Conservation (phyloP, 2,797 vertebrate species). For the Leuciscus waleckii region DNA sequence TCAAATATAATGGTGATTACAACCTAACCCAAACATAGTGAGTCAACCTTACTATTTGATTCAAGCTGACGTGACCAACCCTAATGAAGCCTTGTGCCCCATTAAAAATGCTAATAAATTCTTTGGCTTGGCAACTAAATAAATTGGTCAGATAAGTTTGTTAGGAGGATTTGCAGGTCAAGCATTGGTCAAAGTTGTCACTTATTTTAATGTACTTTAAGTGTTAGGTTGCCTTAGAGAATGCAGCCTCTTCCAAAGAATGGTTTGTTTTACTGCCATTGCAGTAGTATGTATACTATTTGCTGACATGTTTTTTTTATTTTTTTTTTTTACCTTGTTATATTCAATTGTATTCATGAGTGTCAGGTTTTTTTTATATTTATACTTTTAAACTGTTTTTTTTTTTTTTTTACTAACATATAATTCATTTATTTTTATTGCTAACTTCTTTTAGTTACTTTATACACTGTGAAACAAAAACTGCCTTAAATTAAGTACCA, state of each 20-base stretch:
- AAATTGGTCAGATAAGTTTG: not conserved
- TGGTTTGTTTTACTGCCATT: slow-evolving; percentile 39
- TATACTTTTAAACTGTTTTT: not conserved
- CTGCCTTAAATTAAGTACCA: too few relatives aligned
- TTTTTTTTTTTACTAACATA: not conserved
- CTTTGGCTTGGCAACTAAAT: not conserved
- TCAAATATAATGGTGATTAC: not conserved
- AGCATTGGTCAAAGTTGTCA: not conserved
- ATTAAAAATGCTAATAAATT: not conserved
- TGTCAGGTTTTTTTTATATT: not conserved
- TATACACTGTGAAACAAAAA: not conserved
- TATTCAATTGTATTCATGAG: not conserved
- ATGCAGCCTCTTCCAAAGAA: not conserved
- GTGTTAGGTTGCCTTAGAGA: slow-evolving; percentile 10
- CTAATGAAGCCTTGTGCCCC: not conserved
- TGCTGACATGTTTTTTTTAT: not conserved
- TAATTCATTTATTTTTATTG: not conserved
- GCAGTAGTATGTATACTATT: slow-evolving; percentile 62
- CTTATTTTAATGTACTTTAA: not conserved
- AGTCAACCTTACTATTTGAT: not conserved
- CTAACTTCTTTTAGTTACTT: not conserved
- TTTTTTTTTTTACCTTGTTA: not conserved
- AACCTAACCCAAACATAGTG: not conserved
- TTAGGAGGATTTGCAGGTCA: not conserved
- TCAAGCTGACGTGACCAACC: not conserved